Conservation (phyloP, 2,888 invertebrate species). For the Caenorhabditis sp. region DNA sequence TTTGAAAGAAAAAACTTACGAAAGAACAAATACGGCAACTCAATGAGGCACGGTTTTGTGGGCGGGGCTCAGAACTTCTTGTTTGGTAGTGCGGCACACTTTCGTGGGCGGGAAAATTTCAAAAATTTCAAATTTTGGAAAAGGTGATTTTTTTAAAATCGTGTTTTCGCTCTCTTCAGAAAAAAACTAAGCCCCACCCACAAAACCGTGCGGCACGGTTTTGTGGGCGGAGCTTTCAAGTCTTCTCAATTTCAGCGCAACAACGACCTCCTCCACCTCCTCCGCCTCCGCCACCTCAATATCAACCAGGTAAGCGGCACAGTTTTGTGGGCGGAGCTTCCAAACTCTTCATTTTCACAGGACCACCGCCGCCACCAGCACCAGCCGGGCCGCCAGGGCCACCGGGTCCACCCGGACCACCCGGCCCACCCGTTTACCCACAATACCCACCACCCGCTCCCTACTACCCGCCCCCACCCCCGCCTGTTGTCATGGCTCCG, state of each 20-base stretch:
- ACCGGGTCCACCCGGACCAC: not conserved
- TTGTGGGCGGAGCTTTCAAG: too few relatives aligned
- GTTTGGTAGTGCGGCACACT: not conserved
- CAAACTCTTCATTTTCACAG: not conserved
- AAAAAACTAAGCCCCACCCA: too few relatives aligned
- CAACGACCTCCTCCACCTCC: conserved; percentile 8
- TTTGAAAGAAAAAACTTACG: too few relatives aligned
- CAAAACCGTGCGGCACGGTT: too few relatives aligned
- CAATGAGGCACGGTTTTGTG: too few relatives aligned
- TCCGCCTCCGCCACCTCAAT: not conserved
- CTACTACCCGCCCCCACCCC: not conserved
- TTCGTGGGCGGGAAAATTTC: not conserved
- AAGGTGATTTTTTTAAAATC: too few relatives aligned
- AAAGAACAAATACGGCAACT: too few relatives aligned
- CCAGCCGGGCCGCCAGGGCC: not conserved
- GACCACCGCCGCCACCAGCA: conserved; percentile 11
- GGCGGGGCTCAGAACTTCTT: too few relatives aligned
- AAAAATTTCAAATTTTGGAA: too few relatives aligned
- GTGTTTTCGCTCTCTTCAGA: too few relatives aligned
- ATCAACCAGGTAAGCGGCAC: not conserved
- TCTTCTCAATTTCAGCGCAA: conserved; percentile 1
- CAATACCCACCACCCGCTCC: not conserved
- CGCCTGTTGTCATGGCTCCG: not conserved
- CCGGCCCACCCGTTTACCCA: not conserved
- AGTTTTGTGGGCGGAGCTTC: too few relatives aligned